Base-by-base conservation (phyloP, 2,113 vertebrate genomes). In the Nestor notabilis region DNA sequence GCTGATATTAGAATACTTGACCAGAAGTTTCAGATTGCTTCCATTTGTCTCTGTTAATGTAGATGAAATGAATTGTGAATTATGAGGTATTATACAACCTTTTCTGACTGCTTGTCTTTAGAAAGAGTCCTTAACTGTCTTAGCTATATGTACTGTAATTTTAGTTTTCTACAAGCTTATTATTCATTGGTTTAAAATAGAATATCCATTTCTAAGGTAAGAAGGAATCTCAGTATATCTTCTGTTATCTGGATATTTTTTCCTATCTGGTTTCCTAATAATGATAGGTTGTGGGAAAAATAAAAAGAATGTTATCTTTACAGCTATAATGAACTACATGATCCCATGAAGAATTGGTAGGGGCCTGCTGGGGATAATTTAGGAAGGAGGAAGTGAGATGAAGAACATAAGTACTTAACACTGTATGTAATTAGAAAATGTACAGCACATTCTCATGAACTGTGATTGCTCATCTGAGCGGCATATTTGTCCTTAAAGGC, bases 11-110 rank as follows among this genome's bases (percentile, higher is more conserved):
- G 43, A 93, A 55, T 81, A 81, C 50, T 72, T 71, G 70, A 61
- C 52, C 58, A 64, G 43, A 71, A n/a, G 89, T 93, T 86, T 97
- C 90, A 84, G 28, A 50, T 96, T 94, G 28, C 92, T 78, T 94
- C 79, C n/a, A 19, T 93, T 92, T 86, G 37, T 53, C 46, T 65
- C 33, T 78, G 5, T 17, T 72, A 43, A 65, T 56, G 28, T 49
- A 75, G 56, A 35, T 41, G 3, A 88, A 90, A 78, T 90, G 68
- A 93, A 87, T 94, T 93, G 89, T 96, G 64, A 87, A 87, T 94
- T n/a, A 56, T 46, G 52, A 72, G 24, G 75, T 96, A 75, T 83
- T 74, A 53, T 39, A 71, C 13, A 55, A 21, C 24, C 43, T 75
- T 75, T 83, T 71, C 35, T 74, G 24, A 18, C 33, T 37, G 15